phyloP scores from a whole-genome alignment of 2,888 invertebrate genomes.

The Embidobia sp. region DNA sequence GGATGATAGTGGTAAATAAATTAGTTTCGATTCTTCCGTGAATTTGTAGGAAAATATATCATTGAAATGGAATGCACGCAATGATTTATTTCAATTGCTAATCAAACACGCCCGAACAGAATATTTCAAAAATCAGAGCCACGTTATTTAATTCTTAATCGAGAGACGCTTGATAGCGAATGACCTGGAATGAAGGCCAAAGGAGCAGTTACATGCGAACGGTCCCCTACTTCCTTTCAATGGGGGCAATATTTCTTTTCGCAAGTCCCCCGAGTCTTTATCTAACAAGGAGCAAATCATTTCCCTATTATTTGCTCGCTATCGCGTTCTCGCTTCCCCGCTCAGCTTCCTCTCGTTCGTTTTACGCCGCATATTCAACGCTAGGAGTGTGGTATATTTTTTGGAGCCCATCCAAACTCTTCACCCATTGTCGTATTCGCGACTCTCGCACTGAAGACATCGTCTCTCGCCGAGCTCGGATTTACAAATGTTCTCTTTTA shows the following conservation, averaged over 20 bases:
- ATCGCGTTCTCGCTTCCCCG: conserved; percentile 75
- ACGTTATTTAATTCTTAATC: conserved; percentile 77
- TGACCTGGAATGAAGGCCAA: conserved; percentile 75
- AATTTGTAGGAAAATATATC: conserved; percentile 18
- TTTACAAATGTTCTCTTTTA: conserved; percentile 73
- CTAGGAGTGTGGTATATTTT: conserved; percentile 75
- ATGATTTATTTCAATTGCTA: conserved; percentile 54
- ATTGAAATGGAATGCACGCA: neutral
- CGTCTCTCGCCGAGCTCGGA: conserved; percentile 67
- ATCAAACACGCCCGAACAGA: conserved; percentile 53
- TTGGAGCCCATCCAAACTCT: conserved; percentile 79
- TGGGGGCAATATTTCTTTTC: conserved; percentile 81
- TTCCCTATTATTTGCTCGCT: conserved; percentile 82
- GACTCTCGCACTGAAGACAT: conserved; percentile 67
- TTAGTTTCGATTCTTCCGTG: conserved; percentile 7
- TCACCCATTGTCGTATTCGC: conserved; percentile 78
- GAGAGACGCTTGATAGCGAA: conserved; percentile 75
- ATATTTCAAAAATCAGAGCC: conserved; percentile 57
- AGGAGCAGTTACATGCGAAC: conserved; percentile 77
- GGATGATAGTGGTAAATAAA: conserved; percentile 6
- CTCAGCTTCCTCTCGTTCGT: conserved; percentile 73
- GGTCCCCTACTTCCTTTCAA: conserved; percentile 78
- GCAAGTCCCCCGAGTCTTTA: conserved; percentile 79
- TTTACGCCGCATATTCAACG: conserved; percentile 75
- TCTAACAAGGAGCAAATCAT: conserved; percentile 82